phyloP scores from a whole-genome alignment of 2,113 vertebrate species.

The Stictonetta naevosa region DNA sequence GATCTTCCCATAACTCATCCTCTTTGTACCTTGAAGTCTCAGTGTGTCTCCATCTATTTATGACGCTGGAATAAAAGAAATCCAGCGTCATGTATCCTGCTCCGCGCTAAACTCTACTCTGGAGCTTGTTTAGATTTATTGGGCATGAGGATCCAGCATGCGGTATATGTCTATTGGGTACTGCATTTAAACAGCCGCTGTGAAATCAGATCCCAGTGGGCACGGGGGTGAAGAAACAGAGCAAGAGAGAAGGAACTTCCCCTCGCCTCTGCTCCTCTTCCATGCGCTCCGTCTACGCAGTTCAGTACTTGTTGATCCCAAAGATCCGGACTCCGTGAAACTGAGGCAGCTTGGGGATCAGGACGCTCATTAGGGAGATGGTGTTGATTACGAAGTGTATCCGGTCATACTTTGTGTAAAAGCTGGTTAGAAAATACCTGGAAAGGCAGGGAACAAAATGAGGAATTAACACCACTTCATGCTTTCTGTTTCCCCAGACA shows the following conservation, averaged over 20 bases:
- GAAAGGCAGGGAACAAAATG: neutral
- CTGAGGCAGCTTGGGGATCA: conserved; percentile 85
- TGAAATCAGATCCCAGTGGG: conserved; percentile 28
- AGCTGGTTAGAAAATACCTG: conserved; percentile 87
- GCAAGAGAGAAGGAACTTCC: neutral
- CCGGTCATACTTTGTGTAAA: conserved; percentile 85
- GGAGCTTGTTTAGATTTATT: conserved; percentile 51
- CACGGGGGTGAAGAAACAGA: neutral
- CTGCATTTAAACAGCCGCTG: conserved; percentile 38
- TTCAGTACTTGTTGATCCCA: conserved; percentile 86
- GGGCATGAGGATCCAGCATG: conserved; percentile 65
- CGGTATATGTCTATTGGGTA: conserved; percentile 34
- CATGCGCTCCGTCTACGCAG: neutral
- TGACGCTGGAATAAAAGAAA: neutral
- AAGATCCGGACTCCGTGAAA: conserved; percentile 84
- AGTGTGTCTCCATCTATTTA: conserved; percentile 24
- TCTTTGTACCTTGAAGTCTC: conserved; percentile 56
- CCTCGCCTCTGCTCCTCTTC: neutral
- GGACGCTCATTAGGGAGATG: conserved; percentile 82
- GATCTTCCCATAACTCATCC: neutral
- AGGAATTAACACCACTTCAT: accelerated
- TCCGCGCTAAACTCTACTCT: conserved; percentile 61
- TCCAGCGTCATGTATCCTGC: neutral
- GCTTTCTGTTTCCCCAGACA: neutral
- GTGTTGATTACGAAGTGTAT: conserved; percentile 84